These are phyloP conservation scores for Drepana falcataria DNA, from an alignment of 2,888 invertebrate species.

Conservation along the genomic window DNA sequence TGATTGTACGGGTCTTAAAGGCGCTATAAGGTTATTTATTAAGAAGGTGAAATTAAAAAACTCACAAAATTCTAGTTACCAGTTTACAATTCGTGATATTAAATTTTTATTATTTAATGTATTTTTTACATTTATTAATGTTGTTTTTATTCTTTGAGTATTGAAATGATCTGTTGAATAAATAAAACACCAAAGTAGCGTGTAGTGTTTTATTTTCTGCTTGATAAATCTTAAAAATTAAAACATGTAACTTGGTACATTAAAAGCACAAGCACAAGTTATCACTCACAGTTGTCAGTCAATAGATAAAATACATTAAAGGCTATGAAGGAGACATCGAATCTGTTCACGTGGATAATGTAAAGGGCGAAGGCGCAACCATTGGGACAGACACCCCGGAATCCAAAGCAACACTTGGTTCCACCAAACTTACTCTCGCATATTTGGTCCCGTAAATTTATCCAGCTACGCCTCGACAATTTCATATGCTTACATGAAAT, in stretches of 20 bases:
- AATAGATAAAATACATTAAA: conserved; percentile 62
- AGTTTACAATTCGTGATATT: too few relatives aligned
- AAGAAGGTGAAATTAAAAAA: too few relatives aligned
- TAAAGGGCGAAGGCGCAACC: conserved; percentile 65
- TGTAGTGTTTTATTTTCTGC: conserved; percentile 68
- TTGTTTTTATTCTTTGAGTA: background rate
- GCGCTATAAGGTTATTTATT: too few relatives aligned
- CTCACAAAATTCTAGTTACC: too few relatives aligned
- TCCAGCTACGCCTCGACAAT: conserved; percentile 65
- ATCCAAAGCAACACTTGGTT: conserved; percentile 42
- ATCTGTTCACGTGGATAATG: conserved; percentile 32
- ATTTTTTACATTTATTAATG: background rate
- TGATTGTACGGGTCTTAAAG: too few relatives aligned
- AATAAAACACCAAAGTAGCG: conserved; percentile 45
- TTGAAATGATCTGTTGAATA: conserved; percentile 14
- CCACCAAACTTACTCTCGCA: conserved; percentile 38
- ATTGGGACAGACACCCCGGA: conserved; percentile 59
- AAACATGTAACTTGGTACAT: conserved; percentile 70
- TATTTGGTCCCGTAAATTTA: conserved; percentile 63
- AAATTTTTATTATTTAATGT: background rate
- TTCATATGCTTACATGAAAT: conserved; percentile 22
- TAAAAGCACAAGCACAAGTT: conserved; percentile 75
- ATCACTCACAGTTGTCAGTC: conserved; percentile 74
- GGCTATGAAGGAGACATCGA: conserved; percentile 63
- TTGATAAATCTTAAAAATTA: conserved; percentile 58